These are phyloP conservation scores for Drosophila silvestris DNA, from an alignment of 2,888 invertebrate genomes.

Conservation along the genomic window DNA sequence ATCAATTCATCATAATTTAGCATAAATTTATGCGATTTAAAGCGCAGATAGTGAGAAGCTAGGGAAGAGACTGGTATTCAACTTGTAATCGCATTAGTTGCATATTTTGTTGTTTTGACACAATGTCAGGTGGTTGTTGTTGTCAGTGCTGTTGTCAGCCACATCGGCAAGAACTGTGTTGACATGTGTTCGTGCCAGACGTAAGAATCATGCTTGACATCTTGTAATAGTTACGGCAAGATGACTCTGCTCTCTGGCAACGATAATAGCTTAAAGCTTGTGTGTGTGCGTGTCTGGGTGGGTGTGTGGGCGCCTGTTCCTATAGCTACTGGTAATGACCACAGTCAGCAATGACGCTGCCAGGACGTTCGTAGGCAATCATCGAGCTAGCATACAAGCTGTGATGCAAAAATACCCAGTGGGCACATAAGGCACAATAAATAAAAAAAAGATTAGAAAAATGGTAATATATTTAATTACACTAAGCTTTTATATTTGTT, in stretches of 20 bases:
- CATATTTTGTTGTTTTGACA: constrained; percentile 70
- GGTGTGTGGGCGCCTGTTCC: not conserved
- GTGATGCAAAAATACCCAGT: too few species aligned
- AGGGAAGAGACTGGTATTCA: not conserved
- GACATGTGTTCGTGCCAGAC: constrained; percentile 35
- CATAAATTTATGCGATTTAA: constrained; percentile 60
- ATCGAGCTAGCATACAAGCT: too few species aligned
- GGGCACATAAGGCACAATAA: not conserved
- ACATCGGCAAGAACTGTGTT: constrained; percentile 25
- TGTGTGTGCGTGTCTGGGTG: not conserved
- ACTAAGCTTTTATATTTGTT: not conserved
- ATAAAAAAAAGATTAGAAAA: not conserved
- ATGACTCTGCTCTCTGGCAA: constrained; percentile 35
- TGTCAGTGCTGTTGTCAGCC: constrained; percentile 9
- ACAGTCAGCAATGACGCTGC: not conserved
- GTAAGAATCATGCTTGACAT: constrained; percentile 54
- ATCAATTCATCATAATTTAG: constrained; percentile 69
- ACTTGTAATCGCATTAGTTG: constrained; percentile 76
- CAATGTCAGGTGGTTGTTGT: constrained; percentile 25
- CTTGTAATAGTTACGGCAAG: constrained; percentile 45
- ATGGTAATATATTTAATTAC: not conserved
- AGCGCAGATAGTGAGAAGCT: constrained; percentile 2
- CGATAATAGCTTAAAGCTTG: constrained; percentile 51
- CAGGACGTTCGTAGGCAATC: not conserved
- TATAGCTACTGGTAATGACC: not conserved